phyloP scores from a whole-genome alignment of 2,113 vertebrate genomes.

The Dipodomys ordii region DNA sequence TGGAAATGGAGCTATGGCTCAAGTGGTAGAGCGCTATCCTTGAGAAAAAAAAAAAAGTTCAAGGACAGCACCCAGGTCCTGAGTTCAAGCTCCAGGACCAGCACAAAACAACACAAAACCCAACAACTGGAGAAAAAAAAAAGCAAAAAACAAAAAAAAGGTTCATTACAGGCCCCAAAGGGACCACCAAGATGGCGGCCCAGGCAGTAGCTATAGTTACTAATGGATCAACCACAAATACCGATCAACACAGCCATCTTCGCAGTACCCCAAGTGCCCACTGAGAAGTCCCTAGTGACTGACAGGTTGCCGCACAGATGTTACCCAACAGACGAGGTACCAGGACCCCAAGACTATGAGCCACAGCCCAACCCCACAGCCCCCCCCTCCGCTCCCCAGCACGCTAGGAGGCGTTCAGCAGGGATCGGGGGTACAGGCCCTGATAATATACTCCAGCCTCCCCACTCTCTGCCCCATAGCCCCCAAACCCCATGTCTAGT shows the following conservation, averaged over 20 bases:
- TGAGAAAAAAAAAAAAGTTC: too few relatives aligned
- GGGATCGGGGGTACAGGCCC: slow-evolving; percentile 93
- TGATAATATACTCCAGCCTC: slow-evolving; percentile 93
- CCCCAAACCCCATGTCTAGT: slow-evolving; percentile 78
- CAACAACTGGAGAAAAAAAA: too few relatives aligned
- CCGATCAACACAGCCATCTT: neutral
- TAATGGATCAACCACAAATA: neutral
- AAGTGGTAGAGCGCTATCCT: too few relatives aligned
- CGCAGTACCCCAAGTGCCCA: neutral
- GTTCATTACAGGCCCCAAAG: neutral
- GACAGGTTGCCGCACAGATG: neutral
- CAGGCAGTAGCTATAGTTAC: neutral
- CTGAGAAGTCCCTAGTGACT: neutral
- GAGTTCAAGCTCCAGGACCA: too few relatives aligned
- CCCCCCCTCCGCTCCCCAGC: neutral
- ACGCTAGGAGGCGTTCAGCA: slow-evolving; percentile 86
- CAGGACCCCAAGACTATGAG: neutral
- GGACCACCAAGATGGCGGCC: neutral
- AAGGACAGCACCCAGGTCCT: too few relatives aligned
- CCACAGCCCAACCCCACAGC: neutral
- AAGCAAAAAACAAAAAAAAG: too few relatives aligned
- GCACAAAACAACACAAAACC: too few relatives aligned
- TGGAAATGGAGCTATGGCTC: too few relatives aligned
- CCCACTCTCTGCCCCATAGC: slow-evolving; percentile 86
- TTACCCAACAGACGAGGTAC: neutral